Evolutionary conservation across 2,797 vertebrate species (phyloP).

Genomic region (Lacerta bilineata): DNA sequence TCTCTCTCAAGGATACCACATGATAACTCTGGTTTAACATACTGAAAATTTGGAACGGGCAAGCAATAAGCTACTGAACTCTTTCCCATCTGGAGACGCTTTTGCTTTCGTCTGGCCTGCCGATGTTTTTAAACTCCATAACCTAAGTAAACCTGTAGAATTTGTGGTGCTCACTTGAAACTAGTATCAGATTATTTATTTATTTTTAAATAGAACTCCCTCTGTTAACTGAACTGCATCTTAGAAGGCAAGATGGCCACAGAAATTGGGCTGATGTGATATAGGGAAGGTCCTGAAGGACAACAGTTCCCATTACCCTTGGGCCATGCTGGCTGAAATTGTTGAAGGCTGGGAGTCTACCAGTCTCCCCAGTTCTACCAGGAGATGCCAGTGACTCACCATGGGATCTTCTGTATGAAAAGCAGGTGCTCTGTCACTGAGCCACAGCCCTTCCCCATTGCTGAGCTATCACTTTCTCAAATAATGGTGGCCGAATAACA

Average conservation of each 20-base stretch:
- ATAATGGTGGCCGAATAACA: neutral
- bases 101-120: conserved; percentile 56
- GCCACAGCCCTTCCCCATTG: too few species aligned
- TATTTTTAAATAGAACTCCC: neutral
- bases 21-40: conserved; percentile 61
- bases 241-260: conserved; percentile 22
- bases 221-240: conserved; percentile 65
- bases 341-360: too few species aligned
- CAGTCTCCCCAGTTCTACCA: too few species aligned
- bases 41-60: conserved; percentile 53
- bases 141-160: conserved; percentile 51
- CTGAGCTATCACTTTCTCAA: too few species aligned
- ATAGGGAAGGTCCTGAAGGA: neutral
- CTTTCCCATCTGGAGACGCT: conserved; percentile 58
- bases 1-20: conserved; percentile 56
- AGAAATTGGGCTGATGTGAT: conserved; percentile 48
- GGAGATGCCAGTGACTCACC: too few species aligned
- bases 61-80: conserved; percentile 46
- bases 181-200: conserved; percentile 16
- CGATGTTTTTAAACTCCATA: conserved; percentile 52
- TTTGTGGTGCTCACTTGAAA: conserved; percentile 49
- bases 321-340: too few species aligned
- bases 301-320: too few species aligned
- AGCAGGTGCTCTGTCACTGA: too few species aligned
- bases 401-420: too few species aligned